Base-by-base conservation (phyloP, 1,140 invertebrate genomes). In the Trinorchestia longiramus region DNA sequence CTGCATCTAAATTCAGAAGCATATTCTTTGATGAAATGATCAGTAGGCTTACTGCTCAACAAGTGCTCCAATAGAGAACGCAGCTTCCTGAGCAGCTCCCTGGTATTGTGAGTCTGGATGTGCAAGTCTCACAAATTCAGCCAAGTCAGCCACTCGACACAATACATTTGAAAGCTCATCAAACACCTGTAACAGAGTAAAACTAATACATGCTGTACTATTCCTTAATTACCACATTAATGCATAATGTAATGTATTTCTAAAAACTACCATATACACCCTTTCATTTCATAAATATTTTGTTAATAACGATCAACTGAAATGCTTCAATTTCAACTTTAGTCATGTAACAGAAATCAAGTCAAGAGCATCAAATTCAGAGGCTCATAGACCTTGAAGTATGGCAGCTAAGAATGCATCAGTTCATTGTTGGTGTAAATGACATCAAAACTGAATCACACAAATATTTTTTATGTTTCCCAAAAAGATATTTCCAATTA, bases 71-170 rank as follows among this genome's bases (percentile, higher is more conserved):
- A 99, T 98, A 96, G 98, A 98, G 40, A 99, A 98, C 97, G 99
- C 99, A 36, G 99, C 98, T 97, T 98, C 98, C 97, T 99, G 98
- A 23, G 99, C 99, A 88, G 99, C 98, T 97, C 98, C 97, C 1
- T 98, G 97, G 97, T 98, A 99, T 87, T 98, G 97, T 88, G 97
- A 97, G 95, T 98, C 97, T 0, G 99, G 99, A 98, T 99, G 99
- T 17, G 99, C 98, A 77, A 99, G 98, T 96, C 99, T 98, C 36
- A 99, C 98, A 97, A 99, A 99, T 97, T 99, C 99, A 17, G 99
- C 98, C 97, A 99, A 97, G 97, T 99, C 99, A 44, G 99, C 99
- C 1, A 99, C 99, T 97, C 98, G 98, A 97, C 99, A 99, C 19
- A 99, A 97, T 15, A 98, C 98, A 97, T 99, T 98, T 0, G 99